Evolutionary conservation across 2,113 vertebrate genomes (phyloP), one percentile per base, ranked within the genome.

Genomic region (Ibidorhyncha struthersii): DNA sequence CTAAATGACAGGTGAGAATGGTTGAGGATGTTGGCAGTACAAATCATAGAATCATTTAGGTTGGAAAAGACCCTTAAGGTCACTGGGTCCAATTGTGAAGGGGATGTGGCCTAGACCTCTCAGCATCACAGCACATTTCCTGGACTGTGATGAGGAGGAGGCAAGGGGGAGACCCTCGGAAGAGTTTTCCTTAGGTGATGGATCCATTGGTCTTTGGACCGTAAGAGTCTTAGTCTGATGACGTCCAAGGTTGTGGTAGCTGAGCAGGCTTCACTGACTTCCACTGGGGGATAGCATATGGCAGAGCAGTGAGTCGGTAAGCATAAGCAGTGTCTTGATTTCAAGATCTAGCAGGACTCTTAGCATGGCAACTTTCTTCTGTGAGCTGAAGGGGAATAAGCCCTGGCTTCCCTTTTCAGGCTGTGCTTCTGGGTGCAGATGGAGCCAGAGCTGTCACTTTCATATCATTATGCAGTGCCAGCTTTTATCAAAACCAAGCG

Each of bases 71-170:
- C 19, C 27, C 4, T 43, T 45, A 27, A 40, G 40, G 36, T n/a
- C 20, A 47, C 23, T 0, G 1, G 47, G 10, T 34, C 18, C 21
- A 61, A 17, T 10, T 5, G 0, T 9, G 36, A 77, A 55, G 45
- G 34, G 16, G 12, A 65, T 1, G 2, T 32, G 14, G 19, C 10
- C 27, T 40, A n/a, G 43, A 66, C 2, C 10, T 56, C 86, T 92
- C 41, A 62, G 23, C 21, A 30, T n/a, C 40, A 73, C 18, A 87
- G 34, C 27, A 58, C 18, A 40, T 40, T 40, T 40, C 40, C 9
- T 40, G 40, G 40, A 40, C 40, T 65, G 22, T 2, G 19, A 73
- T 16, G n/a, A 53, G 29, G 16, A 82, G 6, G 5, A 50, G 15
- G 47, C 10, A 49, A 59, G 19, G 4, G 6, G 12, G 7, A 41